Base-by-base conservation (phyloP, 2,797 vertebrate species). In the Luscinia megarhynchos region DNA sequence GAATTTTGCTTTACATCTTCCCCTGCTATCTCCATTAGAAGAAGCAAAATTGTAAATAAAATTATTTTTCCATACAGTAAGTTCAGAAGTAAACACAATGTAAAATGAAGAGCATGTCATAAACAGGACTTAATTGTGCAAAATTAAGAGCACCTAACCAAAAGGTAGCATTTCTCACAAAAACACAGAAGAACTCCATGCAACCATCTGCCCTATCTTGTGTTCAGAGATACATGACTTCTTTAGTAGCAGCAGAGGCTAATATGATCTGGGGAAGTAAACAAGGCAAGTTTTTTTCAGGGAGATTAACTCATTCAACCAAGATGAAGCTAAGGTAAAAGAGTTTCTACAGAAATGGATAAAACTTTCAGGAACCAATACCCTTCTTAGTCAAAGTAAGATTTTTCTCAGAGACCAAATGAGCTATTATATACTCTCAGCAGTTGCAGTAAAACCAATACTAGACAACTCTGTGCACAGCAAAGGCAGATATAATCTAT, bases 401-500 rank as follows among this genome's bases (percentile, higher is more conserved):
- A 24, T 16, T 84, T 38, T 84, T 61, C n/a, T 70, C 40, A 62
- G 36, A 76, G 48, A 91, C 23, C 20, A 87, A 58, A 82, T 6
- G 12, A 93, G 21, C 20, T 58, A 40, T 29, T 57, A 26, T 15
- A 8, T 2, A 4, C 45, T 83, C 29, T 22, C 2, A 12, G 29
- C 11, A 75, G 51, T 17, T 55, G n/a, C 58, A 86, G 23, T 41
- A n/a, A 53, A 73, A 86, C 38, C 48, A 73, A 23, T 24, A 84
- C 30, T 15, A 22, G 14, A 61, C 10, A 75, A 66, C 38, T 43
- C 72, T 48, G 40, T 12, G 3, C 46, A 74, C 0, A 59, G 5
- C 70, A n/a, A 58, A 43, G 5, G 17, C 26, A 84, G 21, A 69
- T 9, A 1, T 3, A 62, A 43, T 53, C 0, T 0, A 34, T 24